These are phyloP conservation scores for Kuschelorhynchus macadamiae DNA, from an alignment of 2,888 invertebrate genomes.

Conservation along the genomic window DNA sequence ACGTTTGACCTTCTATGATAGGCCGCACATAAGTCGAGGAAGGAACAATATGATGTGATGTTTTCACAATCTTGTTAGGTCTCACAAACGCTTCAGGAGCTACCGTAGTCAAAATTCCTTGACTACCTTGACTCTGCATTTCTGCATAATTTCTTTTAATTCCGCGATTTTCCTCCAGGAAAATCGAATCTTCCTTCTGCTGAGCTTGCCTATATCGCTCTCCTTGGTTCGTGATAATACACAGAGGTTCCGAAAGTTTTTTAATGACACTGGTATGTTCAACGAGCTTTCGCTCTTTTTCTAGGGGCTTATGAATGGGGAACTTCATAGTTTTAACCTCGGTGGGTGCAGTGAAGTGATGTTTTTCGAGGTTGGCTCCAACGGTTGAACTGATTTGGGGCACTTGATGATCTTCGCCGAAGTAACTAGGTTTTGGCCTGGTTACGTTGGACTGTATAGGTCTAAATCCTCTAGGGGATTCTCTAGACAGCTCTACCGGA, in stretches of 20 bases:
- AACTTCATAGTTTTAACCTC: conserved; percentile 64
- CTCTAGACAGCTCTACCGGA: conserved; percentile 66
- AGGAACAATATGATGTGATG: conserved; percentile 39
- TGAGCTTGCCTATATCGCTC: conserved; percentile 66
- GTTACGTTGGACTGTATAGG: conserved; percentile 55
- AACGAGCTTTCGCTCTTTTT: conserved; percentile 49
- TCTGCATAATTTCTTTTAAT: conserved; percentile 60
- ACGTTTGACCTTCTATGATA: conserved; percentile 1
- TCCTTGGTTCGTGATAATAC: conserved; percentile 65
- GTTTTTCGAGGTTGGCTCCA: conserved; percentile 27
- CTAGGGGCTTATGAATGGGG: conserved; percentile 59
- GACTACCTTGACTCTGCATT: conserved; percentile 45
- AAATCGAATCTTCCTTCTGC: conserved; percentile 61
- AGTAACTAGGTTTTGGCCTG: conserved; percentile 49
- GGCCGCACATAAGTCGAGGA: conserved; percentile 18
- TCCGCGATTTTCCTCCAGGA: conserved; percentile 64
- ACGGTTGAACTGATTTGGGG: conserved; percentile 60
- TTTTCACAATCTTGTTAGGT: conserved; percentile 56
- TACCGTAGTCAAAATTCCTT: conserved; percentile 57
- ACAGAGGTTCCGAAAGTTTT: conserved; percentile 63
- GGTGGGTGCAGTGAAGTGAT: conserved; percentile 47
- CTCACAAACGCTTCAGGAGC: conserved; percentile 49
- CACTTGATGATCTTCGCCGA: conserved; percentile 59
- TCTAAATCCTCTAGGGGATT: conserved; percentile 62
- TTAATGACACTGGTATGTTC: conserved; percentile 53